Base-by-base conservation (phyloP, 2,113 vertebrate genomes). In the Puma concolor region DNA sequence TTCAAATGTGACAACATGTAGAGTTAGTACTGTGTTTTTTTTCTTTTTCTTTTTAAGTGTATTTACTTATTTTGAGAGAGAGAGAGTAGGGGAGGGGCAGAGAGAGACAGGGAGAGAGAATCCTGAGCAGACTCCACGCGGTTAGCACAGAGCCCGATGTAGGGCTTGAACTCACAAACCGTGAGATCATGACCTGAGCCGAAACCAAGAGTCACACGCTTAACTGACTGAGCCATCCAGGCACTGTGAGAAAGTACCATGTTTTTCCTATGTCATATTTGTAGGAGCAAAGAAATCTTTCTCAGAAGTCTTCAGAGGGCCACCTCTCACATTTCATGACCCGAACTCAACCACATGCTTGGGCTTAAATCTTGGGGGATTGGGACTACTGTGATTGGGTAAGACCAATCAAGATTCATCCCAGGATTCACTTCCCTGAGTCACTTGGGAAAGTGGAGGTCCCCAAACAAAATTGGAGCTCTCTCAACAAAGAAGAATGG, bases 221-320 rank as follows among this genome's bases (percentile, higher is more conserved):
- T 60, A 60, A 9, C 57, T 6, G 7, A 60, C 21, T 60, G 57
- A 60, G 21, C 57, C 7, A 60, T 60, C 57, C 57, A 60, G 57
- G 57, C 57, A 60, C 57, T 21, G 19, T 60, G 57, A 60, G 84
- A 88, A 94, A 88, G 71, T 89, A 31, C 19, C 29, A 33, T 84
- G 13, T 44, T 83, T 44, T 84, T 95, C 84, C n/a, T 92, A 13
- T 95, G 94, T 89, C 54, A 85, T 48, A 48, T 93, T 93, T 57
- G 14, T 85, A 44, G 54, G 71, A 88, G 48, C 44, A 72, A 60
- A 91, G 54, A 81, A 77, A 74, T 66, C 36, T 72, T 95, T 85
- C 27, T 57, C 12, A 72, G 52, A 89, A 80, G 41, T 90, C 25
- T 38, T 89, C 44, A 57, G 50, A 85, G 63, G 13, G 48, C 85